Percentiles rank a stretch among this genome's conserved stretches.
Conservation (phyloP, 1,140 invertebrate genomes). For the Halictus rubicundus region DNA sequence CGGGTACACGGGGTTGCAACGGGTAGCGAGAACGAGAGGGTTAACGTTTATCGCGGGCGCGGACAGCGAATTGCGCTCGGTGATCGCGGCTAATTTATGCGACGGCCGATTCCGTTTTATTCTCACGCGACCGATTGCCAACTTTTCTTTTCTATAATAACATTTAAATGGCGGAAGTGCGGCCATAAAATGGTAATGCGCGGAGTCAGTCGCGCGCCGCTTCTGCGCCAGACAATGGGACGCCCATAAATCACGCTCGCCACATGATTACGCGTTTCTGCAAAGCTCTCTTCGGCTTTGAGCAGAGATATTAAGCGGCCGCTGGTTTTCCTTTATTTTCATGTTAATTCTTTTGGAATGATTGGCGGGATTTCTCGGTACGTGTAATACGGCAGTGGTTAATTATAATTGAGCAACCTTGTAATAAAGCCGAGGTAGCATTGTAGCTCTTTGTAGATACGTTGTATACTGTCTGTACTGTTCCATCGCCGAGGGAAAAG, state of each 20-base stretch:
- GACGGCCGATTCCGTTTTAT: background rate
- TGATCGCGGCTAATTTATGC: slow-evolving; percentile 10
- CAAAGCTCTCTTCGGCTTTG: background rate
- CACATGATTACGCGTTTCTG: slow-evolving; percentile 3
- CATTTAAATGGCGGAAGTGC: slow-evolving; percentile 13
- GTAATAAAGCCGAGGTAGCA: background rate
- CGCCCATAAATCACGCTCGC: slow-evolving; percentile 6
- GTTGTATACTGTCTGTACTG: background rate
- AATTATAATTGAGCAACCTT: background rate
- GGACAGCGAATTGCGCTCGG: background rate
- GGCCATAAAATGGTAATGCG: background rate
- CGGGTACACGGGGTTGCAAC: background rate
- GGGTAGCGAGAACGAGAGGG: background rate
- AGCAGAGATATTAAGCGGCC: background rate
- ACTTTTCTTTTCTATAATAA: slow-evolving; percentile 1
- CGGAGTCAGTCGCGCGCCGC: background rate
- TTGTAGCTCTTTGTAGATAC: background rate
- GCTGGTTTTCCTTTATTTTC: background rate
- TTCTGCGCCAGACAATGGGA: slow-evolving; percentile 7
- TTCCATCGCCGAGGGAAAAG: background rate
- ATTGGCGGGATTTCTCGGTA: background rate
- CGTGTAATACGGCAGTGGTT: background rate
- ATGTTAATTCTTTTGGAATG: background rate
- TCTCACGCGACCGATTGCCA: background rate
- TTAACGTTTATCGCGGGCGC: background rate